Evolutionary conservation across 2,113 vertebrate species (phyloP), one percentile per base, ranked within the genome.

Genomic region (Charina bottae): DNA sequence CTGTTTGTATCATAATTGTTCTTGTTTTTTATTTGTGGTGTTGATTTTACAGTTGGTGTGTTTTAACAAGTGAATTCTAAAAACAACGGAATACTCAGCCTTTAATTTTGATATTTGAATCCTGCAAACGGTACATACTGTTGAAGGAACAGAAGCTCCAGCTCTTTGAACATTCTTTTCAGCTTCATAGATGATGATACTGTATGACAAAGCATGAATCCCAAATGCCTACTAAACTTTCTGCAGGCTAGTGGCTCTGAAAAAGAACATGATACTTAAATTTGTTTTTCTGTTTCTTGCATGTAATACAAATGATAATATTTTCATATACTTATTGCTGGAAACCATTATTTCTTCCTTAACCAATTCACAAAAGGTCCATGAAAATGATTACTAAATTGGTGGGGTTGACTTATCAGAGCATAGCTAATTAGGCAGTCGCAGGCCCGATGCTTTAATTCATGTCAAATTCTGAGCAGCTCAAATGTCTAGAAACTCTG

Each of bases 1-100:
- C 72, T 91, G 33, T 55, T 91, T 87, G 60, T 68, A 60, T 46
- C 55, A 59, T 84, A 59, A 83, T 33, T 83, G 56, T 84, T 90
- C 83, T 86, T 91, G 83, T 59, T 86, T 91, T 91, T 91, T 85
- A 64, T 85, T 91, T 49, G 53, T 85, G 90, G 90, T 90, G 42
- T 85, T 91, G 46, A n/a, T 59, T 62, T 46, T 90, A 53, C 59
- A 62, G 13, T 85, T 1, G 17, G n/a, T 85, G 42, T 17, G 62
- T 85, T 59, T 62, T 90, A 49, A 42, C 46, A 53, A 53, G 53
- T 46, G n/a, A 42, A 6, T 85, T 85, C 78, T 85, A 33, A 58
- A 72, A 83, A 60, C 19, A 90, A 83, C 21, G 1, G 37, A 60
- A 85, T 90, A 60, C 5, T 49, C 1, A 19, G 53, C 10, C 55